phyloP scores from a whole-genome alignment of 2,888 invertebrate species.

The Hirtodrosophila confusa region DNA sequence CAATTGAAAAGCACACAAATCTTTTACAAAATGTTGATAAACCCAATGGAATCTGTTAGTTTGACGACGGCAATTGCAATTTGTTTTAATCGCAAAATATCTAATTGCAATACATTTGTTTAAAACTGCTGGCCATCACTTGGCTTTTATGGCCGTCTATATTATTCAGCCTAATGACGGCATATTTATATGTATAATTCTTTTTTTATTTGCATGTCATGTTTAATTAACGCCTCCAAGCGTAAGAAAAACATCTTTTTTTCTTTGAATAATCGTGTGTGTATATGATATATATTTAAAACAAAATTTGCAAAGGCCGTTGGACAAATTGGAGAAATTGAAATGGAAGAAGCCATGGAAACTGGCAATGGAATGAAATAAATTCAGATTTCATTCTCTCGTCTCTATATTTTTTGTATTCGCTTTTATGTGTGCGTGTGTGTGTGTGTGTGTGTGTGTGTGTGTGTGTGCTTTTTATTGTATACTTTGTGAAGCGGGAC shows the following conservation, averaged over 20 bases:
- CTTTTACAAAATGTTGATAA: too few relatives aligned
- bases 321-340: conserved; percentile 53
- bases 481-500: conserved; percentile 69
- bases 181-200: conserved; percentile 68
- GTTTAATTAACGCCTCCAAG: conserved; percentile 75
- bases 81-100: not conserved
- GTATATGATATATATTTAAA: conserved; percentile 1
- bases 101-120: conserved; percentile 17
- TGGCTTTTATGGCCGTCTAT: conserved; percentile 23
- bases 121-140: conserved; percentile 26
- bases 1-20: too few relatives aligned
- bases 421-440: conserved; percentile 11
- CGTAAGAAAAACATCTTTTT: conserved; percentile 28
- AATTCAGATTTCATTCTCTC: conserved; percentile 66
- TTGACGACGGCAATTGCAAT: not conserved
- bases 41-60: not conserved
- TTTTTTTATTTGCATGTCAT: conserved; percentile 75
- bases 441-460: conserved; percentile 3
- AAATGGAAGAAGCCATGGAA: conserved; percentile 59
- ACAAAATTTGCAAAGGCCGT: conserved; percentile 50
- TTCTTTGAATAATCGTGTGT: conserved; percentile 9
- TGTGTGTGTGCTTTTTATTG: conserved; percentile 54
- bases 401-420: conserved; percentile 16
- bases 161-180: conserved; percentile 44
- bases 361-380: conserved; percentile 75